A percentile compares a stretch with the other conserved stretches of the same genome.
Conservation (phyloP, 2,797 vertebrate genomes). For the Acrocephalus scirpaceus region DNA sequence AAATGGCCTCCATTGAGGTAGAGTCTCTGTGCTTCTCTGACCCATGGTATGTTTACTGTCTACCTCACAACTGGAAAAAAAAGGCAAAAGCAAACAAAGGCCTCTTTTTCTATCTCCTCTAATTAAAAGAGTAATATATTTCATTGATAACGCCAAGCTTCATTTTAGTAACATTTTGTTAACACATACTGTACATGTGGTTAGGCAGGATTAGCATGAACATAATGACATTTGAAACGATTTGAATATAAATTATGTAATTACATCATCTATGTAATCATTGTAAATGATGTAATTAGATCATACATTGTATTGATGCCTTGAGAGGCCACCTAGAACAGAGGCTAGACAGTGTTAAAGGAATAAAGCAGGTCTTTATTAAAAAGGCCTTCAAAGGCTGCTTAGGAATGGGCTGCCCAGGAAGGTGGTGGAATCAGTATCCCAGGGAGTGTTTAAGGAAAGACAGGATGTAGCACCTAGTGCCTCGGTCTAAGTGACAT, state of each 20-base stretch:
- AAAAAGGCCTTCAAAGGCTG: not conserved
- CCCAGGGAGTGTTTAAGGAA: not conserved
- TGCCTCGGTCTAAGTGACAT: not conserved
- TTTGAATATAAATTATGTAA: not conserved
- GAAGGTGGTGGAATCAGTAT: not conserved
- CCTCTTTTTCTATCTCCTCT: not conserved
- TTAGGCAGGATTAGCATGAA: not conserved
- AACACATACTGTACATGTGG: not conserved
- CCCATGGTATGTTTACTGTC: not conserved
- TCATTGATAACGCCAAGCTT: not conserved
- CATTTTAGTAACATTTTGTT: not conserved
- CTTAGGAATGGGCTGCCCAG: not conserved
- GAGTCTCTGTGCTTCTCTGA: not conserved
- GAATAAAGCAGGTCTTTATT: not conserved
- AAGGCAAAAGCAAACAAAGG: not conserved
- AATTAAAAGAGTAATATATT: not conserved
- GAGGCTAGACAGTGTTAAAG: not conserved
- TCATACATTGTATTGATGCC: not conserved
- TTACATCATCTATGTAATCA: not conserved
- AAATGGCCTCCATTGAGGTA: not conserved
- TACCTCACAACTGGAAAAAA: not conserved
- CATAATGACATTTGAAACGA: not conserved
- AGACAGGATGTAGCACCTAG: rapidly evolving
- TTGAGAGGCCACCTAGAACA: not conserved
- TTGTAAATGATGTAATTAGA: not conserved